Evolutionary conservation across 2,113 vertebrate genomes (phyloP).

Genomic region (Lycaon pictus): DNA sequence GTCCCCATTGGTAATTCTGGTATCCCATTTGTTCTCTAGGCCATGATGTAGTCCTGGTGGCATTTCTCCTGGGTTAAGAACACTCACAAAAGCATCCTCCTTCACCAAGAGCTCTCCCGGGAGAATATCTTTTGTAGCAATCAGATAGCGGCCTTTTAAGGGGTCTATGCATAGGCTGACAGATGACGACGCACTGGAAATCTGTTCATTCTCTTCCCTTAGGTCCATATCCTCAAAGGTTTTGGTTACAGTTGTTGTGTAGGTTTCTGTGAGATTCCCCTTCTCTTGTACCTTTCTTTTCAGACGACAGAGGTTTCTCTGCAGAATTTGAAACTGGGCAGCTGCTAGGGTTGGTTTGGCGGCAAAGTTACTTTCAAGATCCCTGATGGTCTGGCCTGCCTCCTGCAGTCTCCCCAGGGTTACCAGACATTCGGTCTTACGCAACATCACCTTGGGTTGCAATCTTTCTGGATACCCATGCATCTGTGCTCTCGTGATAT

Average conservation of each 20-base stretch:
- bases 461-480: conserved; percentile 92
- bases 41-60: neutral
- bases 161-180: conserved; percentile 86
- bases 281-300: conserved; percentile 69
- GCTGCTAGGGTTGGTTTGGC: neutral
- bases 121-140: conserved; percentile 88
- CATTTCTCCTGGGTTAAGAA: conserved; percentile 90
- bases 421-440: conserved; percentile 90
- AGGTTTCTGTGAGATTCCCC: conserved; percentile 27
- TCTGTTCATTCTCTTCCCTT: conserved; percentile 75
- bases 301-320: conserved; percentile 78
- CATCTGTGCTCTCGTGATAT: conserved; percentile 90
- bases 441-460: conserved; percentile 90
- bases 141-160: conserved; percentile 92
- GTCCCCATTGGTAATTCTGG: conserved; percentile 82
- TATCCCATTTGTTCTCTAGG: conserved; percentile 64
- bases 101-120: conserved; percentile 92
- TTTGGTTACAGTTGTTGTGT: rapidly evolving
- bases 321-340: conserved; percentile 56
- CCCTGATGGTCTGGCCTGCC: conserved; percentile 60
- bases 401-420: conserved; percentile 83
- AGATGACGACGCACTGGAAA: conserved; percentile 83
- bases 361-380: conserved; percentile 72
- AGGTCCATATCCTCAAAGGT: conserved; percentile 52
- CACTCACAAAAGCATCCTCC: conserved; percentile 93